Conservation (phyloP, 2,113 vertebrate genomes). For the Tragelaphus strepsiceros region DNA sequence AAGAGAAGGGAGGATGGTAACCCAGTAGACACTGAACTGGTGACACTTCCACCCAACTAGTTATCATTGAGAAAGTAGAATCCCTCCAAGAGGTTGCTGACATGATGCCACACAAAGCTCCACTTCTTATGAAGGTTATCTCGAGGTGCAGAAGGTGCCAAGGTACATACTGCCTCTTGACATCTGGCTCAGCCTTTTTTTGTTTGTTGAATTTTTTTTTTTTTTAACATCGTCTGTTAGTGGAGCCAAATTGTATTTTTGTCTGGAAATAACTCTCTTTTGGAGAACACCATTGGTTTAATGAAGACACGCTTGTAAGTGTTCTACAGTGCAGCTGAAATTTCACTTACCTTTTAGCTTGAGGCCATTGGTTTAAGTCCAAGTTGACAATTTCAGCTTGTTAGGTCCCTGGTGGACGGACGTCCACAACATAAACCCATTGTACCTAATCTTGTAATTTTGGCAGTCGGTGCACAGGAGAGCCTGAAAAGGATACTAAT, state of each 20-base stretch:
- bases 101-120: neutral
- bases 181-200: neutral
- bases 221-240: neutral
- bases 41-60: slow-evolving; percentile 55
- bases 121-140: slow-evolving; percentile 43
- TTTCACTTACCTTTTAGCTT: slow-evolving; percentile 65
- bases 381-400: slow-evolving; percentile 58
- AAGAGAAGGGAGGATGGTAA: slow-evolving; percentile 36
- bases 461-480: slow-evolving; percentile 2
- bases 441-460: slow-evolving; percentile 47
- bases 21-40: slow-evolving; percentile 55
- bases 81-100: slow-evolving; percentile 31
- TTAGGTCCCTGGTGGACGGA: slow-evolving; percentile 18
- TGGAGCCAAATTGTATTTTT: slow-evolving; percentile 43
- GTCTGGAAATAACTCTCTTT: slow-evolving; percentile 28
- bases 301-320: slow-evolving; percentile 49
- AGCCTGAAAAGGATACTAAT: neutral
- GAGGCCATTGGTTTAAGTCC: slow-evolving; percentile 65
- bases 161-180: neutral
- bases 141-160: slow-evolving; percentile 28
- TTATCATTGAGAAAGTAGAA: slow-evolving; percentile 65
- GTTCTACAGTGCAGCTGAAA: slow-evolving; percentile 38
- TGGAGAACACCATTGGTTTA: slow-evolving; percentile 51
- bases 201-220: neutral
- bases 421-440: neutral